Percentiles rank a stretch among this genome's conserved stretches.
Evolutionary conservation across 2,113 vertebrate genomes (phyloP).

Genomic region (Nibea albiflora): DNA sequence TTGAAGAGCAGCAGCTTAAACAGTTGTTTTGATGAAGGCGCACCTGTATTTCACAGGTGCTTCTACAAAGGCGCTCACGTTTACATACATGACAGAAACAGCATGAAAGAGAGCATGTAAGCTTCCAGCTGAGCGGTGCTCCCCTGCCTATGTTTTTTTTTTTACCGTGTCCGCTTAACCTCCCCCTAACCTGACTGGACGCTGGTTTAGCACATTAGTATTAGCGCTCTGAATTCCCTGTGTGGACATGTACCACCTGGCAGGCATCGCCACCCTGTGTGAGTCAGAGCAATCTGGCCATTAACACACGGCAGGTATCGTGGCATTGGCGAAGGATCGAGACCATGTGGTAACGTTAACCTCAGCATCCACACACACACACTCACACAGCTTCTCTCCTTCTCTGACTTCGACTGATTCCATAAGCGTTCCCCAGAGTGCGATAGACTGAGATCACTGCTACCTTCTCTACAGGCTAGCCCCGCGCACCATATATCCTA

Average conservation of each 20-base stretch:
- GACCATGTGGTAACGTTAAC: slow-evolving; percentile 49
- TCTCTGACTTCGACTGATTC: slow-evolving; percentile 31
- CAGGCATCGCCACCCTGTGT: slow-evolving; percentile 47
- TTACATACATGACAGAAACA: slow-evolving; percentile 4
- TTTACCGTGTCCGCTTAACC: neutral
- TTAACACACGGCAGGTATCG: slow-evolving; percentile 65
- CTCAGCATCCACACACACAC: slow-evolving; percentile 29
- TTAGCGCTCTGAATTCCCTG: slow-evolving; percentile 60
- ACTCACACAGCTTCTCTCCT: slow-evolving; percentile 19
- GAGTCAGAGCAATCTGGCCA: slow-evolving; percentile 57
- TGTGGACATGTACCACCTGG: slow-evolving; percentile 75
- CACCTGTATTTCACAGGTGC: slow-evolving; percentile 26
- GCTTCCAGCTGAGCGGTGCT: slow-evolving; percentile 9
- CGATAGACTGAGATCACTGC: slow-evolving; percentile 40
- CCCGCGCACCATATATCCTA: slow-evolving; percentile 45
- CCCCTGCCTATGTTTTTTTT: neutral
- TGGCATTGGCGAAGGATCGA: slow-evolving; percentile 42
- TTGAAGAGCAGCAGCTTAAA: slow-evolving; percentile 6
- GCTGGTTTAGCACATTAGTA: slow-evolving; percentile 62
- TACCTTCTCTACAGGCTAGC: slow-evolving; percentile 38
- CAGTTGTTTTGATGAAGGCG: slow-evolving; percentile 10
- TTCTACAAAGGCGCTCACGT: neutral
- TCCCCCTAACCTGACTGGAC: slow-evolving; percentile 32
- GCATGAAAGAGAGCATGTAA: slow-evolving; percentile 15
- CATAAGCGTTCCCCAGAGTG: slow-evolving; percentile 63